Percentiles rank a stretch among this genome's conserved stretches.
Evolutionary conservation across 2,888 invertebrate species (phyloP).

Genomic region (Metacarcinus magister): DNA sequence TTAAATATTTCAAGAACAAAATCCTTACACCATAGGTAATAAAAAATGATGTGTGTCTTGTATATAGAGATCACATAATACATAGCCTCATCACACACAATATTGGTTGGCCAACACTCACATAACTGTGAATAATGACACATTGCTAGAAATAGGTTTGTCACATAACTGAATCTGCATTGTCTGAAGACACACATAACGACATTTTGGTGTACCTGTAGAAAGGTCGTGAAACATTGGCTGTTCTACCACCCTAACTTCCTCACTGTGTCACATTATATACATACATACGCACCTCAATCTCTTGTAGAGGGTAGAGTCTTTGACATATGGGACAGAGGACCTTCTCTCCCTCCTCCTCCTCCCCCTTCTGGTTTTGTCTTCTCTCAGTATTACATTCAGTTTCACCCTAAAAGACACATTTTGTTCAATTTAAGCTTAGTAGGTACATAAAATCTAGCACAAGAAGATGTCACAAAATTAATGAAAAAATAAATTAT

Average conservation of each 20-base stretch:
- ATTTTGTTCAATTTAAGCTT: not conserved
- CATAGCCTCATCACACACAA: too few relatives aligned
- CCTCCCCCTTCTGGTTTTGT: not conserved
- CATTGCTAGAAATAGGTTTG: too few relatives aligned
- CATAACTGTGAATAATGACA: too few relatives aligned
- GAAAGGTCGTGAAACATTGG: too few relatives aligned
- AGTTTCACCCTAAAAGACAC: not conserved
- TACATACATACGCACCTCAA: not conserved
- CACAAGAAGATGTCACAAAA: not conserved
- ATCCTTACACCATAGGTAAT: too few relatives aligned
- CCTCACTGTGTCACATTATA: not conserved
- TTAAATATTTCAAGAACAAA: too few relatives aligned
- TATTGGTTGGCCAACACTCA: too few relatives aligned
- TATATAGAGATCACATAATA: too few relatives aligned
- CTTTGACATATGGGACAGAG: not conserved
- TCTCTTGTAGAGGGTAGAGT: not conserved
- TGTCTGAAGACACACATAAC: too few relatives aligned
- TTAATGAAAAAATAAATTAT: not conserved
- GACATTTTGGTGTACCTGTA: too few relatives aligned
- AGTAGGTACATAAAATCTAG: not conserved
- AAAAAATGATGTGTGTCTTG: too few relatives aligned
- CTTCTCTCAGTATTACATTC: not conserved
- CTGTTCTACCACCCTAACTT: not conserved
- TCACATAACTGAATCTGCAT: too few relatives aligned
- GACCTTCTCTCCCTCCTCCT: not conserved